These are phyloP conservation scores for Takifugu flavidus DNA, from an alignment of 2,113 vertebrate species.

Conservation along the genomic window DNA sequence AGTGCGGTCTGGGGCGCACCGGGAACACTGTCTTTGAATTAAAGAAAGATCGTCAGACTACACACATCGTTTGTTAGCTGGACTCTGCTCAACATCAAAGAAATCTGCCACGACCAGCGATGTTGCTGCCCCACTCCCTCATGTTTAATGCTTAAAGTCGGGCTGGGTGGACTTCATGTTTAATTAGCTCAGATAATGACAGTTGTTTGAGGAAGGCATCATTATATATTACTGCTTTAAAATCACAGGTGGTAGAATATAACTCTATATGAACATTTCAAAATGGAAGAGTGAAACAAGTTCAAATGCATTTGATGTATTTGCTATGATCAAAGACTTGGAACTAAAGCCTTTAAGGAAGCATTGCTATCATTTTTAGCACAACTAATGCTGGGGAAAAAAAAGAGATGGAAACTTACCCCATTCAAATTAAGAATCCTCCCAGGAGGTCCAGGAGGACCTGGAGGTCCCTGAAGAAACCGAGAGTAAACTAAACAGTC, in stretches of 20 bases:
- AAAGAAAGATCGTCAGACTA: slow-evolving; percentile 65
- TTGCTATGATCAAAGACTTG: background rate
- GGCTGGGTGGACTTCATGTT: too few relatives aligned
- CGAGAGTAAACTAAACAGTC: background rate
- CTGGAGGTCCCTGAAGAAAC: slow-evolving; percentile 79
- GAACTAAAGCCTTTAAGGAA: background rate
- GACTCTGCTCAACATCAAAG: background rate
- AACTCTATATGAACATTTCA: too few relatives aligned
- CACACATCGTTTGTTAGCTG: slow-evolving; percentile 1
- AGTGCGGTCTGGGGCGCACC: slow-evolving; percentile 84
- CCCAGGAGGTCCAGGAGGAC: slow-evolving; percentile 84
- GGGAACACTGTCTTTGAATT: slow-evolving; percentile 86
- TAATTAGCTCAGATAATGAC: too few relatives aligned
- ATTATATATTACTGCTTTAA: too few relatives aligned
- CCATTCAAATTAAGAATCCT: slow-evolving; percentile 82
- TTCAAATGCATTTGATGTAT: background rate
- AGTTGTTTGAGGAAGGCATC: too few relatives aligned
- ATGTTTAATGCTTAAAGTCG: background rate
- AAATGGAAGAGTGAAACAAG: background rate
- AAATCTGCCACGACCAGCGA: background rate
- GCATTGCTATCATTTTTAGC: background rate
- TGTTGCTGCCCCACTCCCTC: background rate
- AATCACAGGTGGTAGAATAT: too few relatives aligned
- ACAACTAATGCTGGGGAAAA: background rate
- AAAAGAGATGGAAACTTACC: slow-evolving; percentile 75